These are phyloP conservation scores for Trilocha varians DNA, from an alignment of 2,888 invertebrate genomes.

Conservation along the genomic window DNA sequence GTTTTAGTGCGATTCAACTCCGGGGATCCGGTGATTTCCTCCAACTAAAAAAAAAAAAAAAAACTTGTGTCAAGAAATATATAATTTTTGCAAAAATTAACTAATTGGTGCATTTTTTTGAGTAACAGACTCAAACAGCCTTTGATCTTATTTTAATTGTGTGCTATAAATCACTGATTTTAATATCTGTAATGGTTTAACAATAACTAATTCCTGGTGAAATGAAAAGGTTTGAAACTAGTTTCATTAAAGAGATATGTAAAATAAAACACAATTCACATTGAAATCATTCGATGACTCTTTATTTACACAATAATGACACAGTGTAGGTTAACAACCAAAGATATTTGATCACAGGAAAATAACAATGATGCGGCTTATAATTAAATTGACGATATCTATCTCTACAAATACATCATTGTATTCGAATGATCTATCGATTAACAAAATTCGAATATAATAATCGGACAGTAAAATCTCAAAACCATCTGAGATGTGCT, in stretches of 20 bases:
- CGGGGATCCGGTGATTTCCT: too few relatives aligned
- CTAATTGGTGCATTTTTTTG: too few relatives aligned
- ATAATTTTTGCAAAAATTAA: too few relatives aligned
- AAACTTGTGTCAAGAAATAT: too few relatives aligned
- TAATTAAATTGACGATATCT: conserved; percentile 23
- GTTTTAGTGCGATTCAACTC: too few relatives aligned
- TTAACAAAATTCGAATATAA: conserved; percentile 4
- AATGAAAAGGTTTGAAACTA: too few relatives aligned
- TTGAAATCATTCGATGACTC: conserved; percentile 69
- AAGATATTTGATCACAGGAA: conserved; percentile 57
- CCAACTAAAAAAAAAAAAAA: too few relatives aligned
- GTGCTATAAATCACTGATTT: too few relatives aligned
- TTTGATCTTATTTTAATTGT: too few relatives aligned
- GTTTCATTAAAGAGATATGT: conserved; percentile 2
- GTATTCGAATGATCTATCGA: conserved; percentile 9
- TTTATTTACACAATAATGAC: conserved; percentile 68
- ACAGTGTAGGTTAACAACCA: conserved; percentile 48
- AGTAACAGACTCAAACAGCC: too few relatives aligned
- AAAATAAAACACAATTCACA: conserved; percentile 55
- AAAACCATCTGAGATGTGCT: conserved; percentile 3
- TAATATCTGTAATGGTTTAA: too few relatives aligned
- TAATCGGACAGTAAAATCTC: background rate
- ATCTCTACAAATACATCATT: background rate
- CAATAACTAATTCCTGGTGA: too few relatives aligned
- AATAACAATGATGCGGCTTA: conserved; percentile 49